Evolutionary conservation across 2,888 invertebrate species (phyloP), one percentile per base, ranked within the genome.

Genomic region (Teleiodes luculella): DNA sequence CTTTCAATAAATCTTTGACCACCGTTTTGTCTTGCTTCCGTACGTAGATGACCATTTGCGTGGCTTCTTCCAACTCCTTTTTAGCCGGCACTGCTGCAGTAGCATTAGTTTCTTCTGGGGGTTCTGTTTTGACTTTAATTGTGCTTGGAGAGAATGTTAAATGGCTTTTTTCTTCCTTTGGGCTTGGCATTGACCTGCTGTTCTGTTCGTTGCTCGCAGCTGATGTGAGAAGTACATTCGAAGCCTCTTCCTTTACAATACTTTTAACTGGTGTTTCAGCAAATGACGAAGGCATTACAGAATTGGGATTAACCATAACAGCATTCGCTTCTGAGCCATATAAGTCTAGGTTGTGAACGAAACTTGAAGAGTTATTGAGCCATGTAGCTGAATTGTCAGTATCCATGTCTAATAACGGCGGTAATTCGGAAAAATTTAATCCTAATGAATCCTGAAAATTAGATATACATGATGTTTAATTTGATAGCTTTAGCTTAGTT

Each of bases 281-380:
- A 56, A 93, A 92, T 61, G 94, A 92, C 36, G 94, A 90, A 1
- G 97, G 97, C 94, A 97, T 95, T 41, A 97, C 96, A 24, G 95
- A 95, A 72, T 96, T 96, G 3, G 97, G 97, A 85, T 97, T 97
- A 4, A 97, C 97, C 92, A 97, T 94, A 61, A 95, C 93, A 11
- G 94, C 93, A 58, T 93, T 93, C 39, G 94, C 94, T 73, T 95
- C 95, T 8, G 92, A 92, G 24, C 93, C 92, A 70, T 91, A 92
- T 64, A 93, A 90, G 76, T 94, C 94, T 66, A 94, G 80, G 74
- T 93, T 92, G 72, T 93, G 92, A 65, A 93, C 93, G 65, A 92
- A 92, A 80, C 91, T 92, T 54, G 92, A 91, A 54, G 92, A 91
- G 70, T 91, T 92, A 68, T 91, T 91, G 68, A 92, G 88, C 90